phyloP scores from a whole-genome alignment of 2,888 invertebrate genomes.

The Nomada goodeniana region DNA sequence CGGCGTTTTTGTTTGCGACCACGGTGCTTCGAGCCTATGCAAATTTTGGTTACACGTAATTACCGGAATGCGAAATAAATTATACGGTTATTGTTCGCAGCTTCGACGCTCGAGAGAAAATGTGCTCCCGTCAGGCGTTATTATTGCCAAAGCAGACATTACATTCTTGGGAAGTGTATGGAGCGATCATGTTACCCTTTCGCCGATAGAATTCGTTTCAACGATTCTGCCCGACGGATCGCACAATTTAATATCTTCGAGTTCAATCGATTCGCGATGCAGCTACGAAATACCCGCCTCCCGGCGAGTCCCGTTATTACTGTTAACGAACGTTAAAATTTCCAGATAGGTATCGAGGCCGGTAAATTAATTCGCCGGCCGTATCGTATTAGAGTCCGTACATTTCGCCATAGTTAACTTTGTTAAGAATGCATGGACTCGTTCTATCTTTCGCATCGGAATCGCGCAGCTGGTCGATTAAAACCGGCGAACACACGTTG shows the following conservation, averaged over 20 bases:
- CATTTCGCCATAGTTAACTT: constrained; percentile 26
- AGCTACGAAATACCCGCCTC: too few species aligned
- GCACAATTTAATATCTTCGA: neutral
- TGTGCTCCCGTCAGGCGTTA: constrained; percentile 6
- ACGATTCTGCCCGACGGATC: neutral
- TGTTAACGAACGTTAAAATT: constrained; percentile 13
- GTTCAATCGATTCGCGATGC: too few species aligned
- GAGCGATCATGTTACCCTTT: neutral
- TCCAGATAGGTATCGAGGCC: constrained; percentile 8
- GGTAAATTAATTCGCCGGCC: constrained; percentile 39
- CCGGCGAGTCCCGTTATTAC: neutral
- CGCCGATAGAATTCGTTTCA: neutral
- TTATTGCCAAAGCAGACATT: neutral
- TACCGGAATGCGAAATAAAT: constrained; percentile 46
- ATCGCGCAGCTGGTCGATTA: constrained; percentile 54
- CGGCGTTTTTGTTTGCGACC: constrained; percentile 44
- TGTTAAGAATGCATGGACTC: constrained; percentile 51
- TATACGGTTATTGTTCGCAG: constrained; percentile 50
- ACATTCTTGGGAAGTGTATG: neutral
- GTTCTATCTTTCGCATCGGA: constrained; percentile 38
- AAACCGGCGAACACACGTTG: constrained; percentile 54
- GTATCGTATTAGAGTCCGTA: constrained; percentile 11
- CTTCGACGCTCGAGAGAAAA: constrained; percentile 24
- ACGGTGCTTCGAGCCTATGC: constrained; percentile 15
- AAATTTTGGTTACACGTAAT: constrained; percentile 41